phyloP scores from a whole-genome alignment of 2,888 invertebrate genomes.

The Eupithecia tripunctaria region DNA sequence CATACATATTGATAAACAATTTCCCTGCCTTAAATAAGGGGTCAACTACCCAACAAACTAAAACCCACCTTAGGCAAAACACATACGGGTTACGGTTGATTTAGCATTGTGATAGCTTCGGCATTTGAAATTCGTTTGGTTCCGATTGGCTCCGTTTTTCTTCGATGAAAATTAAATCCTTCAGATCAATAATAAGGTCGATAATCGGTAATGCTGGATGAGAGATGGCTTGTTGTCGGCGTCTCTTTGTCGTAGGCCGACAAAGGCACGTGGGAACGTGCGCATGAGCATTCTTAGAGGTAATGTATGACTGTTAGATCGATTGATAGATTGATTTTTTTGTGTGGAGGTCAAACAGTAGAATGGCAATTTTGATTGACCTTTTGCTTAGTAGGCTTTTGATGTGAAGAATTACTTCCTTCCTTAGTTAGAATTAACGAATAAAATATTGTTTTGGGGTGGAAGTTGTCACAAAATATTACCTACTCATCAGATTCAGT shows the following conservation, averaged over 20 bases:
- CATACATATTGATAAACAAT: conserved; percentile 83
- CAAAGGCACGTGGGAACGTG: conserved; percentile 83
- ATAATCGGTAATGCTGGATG: conserved; percentile 47
- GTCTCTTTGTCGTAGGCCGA: conserved; percentile 79
- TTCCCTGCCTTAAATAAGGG: conserved; percentile 82
- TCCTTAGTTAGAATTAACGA: not conserved
- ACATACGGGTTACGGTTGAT: conserved; percentile 36
- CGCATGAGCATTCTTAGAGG: conserved; percentile 71
- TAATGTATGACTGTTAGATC: conserved; percentile 75
- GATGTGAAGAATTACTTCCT: not conserved
- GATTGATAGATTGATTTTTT: conserved; percentile 60
- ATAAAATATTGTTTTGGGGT: not conserved
- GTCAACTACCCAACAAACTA: conserved; percentile 59
- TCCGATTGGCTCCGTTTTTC: conserved; percentile 5
- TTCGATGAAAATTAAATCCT: conserved; percentile 45
- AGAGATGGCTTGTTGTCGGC: conserved; percentile 74
- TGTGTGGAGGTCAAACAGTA: conserved; percentile 43
- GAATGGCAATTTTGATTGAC: conserved; percentile 14
- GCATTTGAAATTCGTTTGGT: conserved; percentile 45
- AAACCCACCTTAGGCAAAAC: conserved; percentile 44
- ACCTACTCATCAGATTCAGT: not conserved
- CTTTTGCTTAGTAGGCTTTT: not conserved
- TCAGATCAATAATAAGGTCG: conserved; percentile 49
- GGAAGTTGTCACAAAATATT: not conserved
- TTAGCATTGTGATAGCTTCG: conserved; percentile 33